Evolutionary conservation across 1,140 invertebrate genomes (phyloP).

Genomic region (Scylla paramamosain): DNA sequence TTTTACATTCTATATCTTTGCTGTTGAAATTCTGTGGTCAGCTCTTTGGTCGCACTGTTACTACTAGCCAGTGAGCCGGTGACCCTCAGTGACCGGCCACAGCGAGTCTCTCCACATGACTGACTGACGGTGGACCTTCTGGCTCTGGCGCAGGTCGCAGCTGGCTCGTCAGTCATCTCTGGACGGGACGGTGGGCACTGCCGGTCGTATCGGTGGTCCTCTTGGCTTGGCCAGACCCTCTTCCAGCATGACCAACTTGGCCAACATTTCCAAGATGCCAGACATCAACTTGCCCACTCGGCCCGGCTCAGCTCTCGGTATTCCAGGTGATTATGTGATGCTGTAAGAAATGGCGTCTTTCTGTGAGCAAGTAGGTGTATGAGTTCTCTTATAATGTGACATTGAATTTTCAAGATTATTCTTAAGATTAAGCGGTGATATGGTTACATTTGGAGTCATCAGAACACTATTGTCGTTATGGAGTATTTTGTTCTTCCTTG

Average conservation of each 20-base stretch:
- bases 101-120: not conserved
- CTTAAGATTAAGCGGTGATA: no score
- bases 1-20: not conserved
- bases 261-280: conserved; percentile 79
- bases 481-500: no score
- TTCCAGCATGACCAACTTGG: conserved; percentile 82
- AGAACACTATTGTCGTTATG: no score
- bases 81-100: not conserved
- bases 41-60: not conserved
- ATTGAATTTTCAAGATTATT: no score
- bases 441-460: no score
- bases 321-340: conserved; percentile 79
- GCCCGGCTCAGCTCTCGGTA: conserved; percentile 82
- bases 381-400: no score
- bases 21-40: not conserved
- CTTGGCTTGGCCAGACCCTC: conserved; percentile 80
- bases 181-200: conserved; percentile 79
- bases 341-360: not conserved
- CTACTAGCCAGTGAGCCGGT: not conserved
- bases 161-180: conserved; percentile 80
- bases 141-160: conserved; percentile 77
- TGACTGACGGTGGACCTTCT: conserved; percentile 50
- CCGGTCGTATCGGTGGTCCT: conserved; percentile 72
- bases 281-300: conserved; percentile 79
- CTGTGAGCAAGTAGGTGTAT: no score